phyloP scores from a whole-genome alignment of 1,140 invertebrate species.

The Ceratitis capitata region DNA sequence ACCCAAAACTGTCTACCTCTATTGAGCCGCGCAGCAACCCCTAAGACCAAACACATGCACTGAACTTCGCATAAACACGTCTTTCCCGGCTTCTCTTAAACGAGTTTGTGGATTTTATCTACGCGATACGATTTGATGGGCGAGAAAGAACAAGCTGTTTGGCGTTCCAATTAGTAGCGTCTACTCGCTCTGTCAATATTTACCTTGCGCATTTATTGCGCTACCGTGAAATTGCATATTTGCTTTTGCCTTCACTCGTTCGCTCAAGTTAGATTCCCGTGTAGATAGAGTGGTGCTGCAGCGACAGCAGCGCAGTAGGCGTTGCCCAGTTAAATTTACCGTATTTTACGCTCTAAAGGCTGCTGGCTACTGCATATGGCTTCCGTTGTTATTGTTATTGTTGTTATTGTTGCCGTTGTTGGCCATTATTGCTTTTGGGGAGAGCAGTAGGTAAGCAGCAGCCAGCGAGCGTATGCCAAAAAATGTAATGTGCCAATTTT shows the following conservation, averaged over 20 bases:
- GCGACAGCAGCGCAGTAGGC: slow-evolving; percentile 45
- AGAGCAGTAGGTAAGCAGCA: background rate
- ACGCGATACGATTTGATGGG: slow-evolving; percentile 44
- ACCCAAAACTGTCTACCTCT: background rate
- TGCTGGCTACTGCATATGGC: slow-evolving; percentile 58
- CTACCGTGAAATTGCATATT: background rate
- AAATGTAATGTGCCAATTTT: background rate
- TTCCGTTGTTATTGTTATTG: slow-evolving; percentile 48
- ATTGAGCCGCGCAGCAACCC: background rate
- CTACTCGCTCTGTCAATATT: slow-evolving; percentile 40
- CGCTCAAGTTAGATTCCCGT: background rate
- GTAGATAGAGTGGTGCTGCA: background rate
- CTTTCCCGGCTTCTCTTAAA: no score
- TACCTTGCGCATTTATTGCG: slow-evolving; percentile 2
- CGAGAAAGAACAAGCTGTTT: background rate
- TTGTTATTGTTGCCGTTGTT: background rate
- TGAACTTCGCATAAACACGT: background rate
- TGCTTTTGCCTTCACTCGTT: background rate
- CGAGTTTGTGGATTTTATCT: slow-evolving; percentile 63
- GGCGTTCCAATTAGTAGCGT: slow-evolving; percentile 21
- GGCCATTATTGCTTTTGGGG: background rate
- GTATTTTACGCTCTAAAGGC: slow-evolving; percentile 41
- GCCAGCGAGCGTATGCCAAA: background rate
- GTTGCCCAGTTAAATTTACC: slow-evolving; percentile 50
- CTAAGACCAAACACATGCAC: background rate